A percentile compares a stretch with the other conserved stretches of the same genome.
These are phyloP conservation scores for Dicerorhinus sumatrensis DNA, from an alignment of 2,113 vertebrate species.

Conservation along the genomic window DNA sequence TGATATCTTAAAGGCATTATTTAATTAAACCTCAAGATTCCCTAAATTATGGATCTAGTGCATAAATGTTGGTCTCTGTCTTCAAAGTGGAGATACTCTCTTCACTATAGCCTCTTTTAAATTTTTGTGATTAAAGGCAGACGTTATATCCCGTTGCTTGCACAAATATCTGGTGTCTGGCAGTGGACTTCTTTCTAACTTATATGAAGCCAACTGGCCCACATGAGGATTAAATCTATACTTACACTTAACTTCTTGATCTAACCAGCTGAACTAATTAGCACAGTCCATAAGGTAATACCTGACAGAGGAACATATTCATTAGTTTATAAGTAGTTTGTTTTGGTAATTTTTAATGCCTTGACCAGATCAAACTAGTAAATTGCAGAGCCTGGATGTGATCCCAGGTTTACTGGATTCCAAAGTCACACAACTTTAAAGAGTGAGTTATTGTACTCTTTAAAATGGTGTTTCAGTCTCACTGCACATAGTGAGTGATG, in stretches of 20 bases:
- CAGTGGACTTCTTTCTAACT: background rate
- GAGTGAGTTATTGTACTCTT: background rate
- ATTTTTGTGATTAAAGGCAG: conserved; percentile 13
- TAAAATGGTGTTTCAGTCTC: conserved; percentile 15
- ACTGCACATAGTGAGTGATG: background rate
- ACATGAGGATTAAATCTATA: background rate
- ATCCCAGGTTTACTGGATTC: background rate
- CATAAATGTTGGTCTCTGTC: background rate
- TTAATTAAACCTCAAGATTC: background rate
- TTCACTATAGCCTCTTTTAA: background rate
- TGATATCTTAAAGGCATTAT: background rate
- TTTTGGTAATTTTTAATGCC: conserved; percentile 13
- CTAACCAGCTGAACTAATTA: background rate
- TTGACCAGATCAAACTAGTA: background rate
- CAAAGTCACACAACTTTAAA: background rate
- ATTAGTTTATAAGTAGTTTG: background rate
- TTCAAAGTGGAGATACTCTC: background rate
- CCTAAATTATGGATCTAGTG: background rate
- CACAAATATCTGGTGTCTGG: background rate
- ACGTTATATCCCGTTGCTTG: background rate
- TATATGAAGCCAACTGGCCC: background rate
- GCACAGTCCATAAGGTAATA: background rate
- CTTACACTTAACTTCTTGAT: background rate
- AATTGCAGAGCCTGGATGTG: background rate
- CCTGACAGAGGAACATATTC: background rate